These are phyloP conservation scores for Agapostemon virescens DNA, from an alignment of 2,888 invertebrate genomes.

Conservation along the genomic window DNA sequence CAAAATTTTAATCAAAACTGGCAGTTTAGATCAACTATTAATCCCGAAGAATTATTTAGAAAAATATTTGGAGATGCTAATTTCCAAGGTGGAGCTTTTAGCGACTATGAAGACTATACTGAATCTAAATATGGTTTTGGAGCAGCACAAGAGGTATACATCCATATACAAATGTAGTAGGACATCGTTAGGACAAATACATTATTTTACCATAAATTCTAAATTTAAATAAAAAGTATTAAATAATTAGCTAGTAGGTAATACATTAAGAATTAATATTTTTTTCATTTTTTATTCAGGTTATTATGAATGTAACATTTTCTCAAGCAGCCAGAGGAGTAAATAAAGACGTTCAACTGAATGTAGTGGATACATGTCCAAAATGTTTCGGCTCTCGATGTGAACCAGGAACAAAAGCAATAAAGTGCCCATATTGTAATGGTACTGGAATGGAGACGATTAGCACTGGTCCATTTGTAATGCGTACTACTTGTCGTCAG, in stretches of 20 bases:
- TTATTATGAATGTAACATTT: slow-evolving; percentile 93
- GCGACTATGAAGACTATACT: slow-evolving; percentile 90
- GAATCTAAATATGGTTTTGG: slow-evolving; percentile 95
- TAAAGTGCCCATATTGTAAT: slow-evolving; percentile 94
- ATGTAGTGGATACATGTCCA: slow-evolving; percentile 95
- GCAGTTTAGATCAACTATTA: slow-evolving; percentile 93
- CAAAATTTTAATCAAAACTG: slow-evolving; percentile 85
- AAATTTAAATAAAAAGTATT: not conserved
- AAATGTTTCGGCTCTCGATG: slow-evolving; percentile 93
- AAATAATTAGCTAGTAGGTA: not conserved
- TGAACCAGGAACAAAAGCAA: slow-evolving; percentile 95
- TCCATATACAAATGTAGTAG: not conserved
- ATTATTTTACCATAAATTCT: no score
- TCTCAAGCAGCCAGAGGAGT: slow-evolving; percentile 97
- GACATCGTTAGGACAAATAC: not conserved
- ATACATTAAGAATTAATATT: not conserved
- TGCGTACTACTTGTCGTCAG: slow-evolving; percentile 96
- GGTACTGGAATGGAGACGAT: slow-evolving; percentile 98
- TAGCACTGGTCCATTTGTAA: slow-evolving; percentile 95
- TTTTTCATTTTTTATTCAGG: slow-evolving; percentile 81
- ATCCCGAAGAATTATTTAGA: slow-evolving; percentile 97
- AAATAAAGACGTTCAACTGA: slow-evolving; percentile 95
- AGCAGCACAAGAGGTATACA: slow-evolving; percentile 91
- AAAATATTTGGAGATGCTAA: slow-evolving; percentile 96
- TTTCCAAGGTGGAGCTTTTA: slow-evolving; percentile 83